These are phyloP conservation scores for Lycia hirtaria DNA, from an alignment of 2,888 invertebrate genomes.

Conservation along the genomic window DNA sequence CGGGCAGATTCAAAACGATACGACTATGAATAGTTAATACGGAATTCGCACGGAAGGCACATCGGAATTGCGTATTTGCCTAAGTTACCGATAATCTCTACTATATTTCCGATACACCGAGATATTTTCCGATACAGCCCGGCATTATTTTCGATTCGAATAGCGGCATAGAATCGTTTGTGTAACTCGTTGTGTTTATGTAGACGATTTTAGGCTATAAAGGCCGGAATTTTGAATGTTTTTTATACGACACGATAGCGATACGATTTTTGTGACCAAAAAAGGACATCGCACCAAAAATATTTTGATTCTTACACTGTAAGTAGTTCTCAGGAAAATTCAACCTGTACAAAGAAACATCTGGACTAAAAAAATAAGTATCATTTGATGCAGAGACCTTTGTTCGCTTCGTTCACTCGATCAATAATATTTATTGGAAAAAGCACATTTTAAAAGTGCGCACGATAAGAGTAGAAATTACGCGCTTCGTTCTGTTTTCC, in stretches of 20 bases:
- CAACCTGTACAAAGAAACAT: too few relatives aligned
- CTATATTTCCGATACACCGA: neutral
- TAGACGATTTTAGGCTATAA: conserved; percentile 6
- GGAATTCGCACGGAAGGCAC: conserved; percentile 42
- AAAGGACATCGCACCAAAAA: too few relatives aligned
- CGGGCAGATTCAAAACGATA: conserved; percentile 44
- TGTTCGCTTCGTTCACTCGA: too few relatives aligned
- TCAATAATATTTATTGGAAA: too few relatives aligned
- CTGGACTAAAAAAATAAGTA: too few relatives aligned
- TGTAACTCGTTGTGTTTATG: conserved; percentile 22
- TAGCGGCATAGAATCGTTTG: conserved; percentile 14
- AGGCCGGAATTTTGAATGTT: neutral
- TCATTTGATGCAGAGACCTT: too few relatives aligned
- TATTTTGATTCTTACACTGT: too few relatives aligned
- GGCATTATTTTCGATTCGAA: conserved; percentile 20
- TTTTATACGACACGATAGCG: neutral
- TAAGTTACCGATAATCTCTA: conserved; percentile 18
- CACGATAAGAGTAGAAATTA: too few relatives aligned
- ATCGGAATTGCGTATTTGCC: conserved; percentile 38
- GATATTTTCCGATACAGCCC: conserved; percentile 1
- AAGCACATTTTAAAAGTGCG: too few relatives aligned
- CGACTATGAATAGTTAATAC: conserved; percentile 47
- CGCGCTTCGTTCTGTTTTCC: too few relatives aligned
- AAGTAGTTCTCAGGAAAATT: too few relatives aligned
- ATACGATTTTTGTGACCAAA: neutral